Evolutionary conservation across 2,113 vertebrate genomes (phyloP).

Genomic region (Tragelaphus strepsiceros): DNA sequence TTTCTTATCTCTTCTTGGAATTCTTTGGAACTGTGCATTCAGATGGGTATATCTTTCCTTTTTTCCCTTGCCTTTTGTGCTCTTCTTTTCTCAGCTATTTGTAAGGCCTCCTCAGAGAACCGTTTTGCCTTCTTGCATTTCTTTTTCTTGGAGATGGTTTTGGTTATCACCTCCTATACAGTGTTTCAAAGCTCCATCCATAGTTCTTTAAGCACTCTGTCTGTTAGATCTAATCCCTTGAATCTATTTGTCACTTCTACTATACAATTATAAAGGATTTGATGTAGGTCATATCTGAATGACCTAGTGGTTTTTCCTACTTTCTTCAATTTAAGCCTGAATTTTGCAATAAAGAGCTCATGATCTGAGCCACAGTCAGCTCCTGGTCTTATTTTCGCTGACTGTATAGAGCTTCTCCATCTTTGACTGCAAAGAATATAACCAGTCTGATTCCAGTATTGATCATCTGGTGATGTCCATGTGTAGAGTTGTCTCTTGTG

Average conservation of each 20-base stretch:
- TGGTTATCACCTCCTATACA: not conserved
- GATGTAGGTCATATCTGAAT: not conserved
- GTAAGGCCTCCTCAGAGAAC: not conserved
- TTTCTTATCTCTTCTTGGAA: not conserved
- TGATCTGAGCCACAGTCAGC: not conserved
- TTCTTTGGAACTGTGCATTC: not conserved
- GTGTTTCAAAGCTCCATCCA: not conserved
- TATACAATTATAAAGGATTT: not conserved
- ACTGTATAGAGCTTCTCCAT: not conserved
- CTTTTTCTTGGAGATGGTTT: not conserved
- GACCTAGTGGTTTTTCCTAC: not conserved
- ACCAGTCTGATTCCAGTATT: not conserved
- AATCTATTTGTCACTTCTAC: not conserved
- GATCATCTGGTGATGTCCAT: not conserved
- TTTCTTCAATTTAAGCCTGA: not conserved
- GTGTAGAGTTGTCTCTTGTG: not conserved
- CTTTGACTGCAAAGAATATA: not conserved
- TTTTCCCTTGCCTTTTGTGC: not conserved
- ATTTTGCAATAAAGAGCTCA: not conserved
- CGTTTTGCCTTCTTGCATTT: not conserved
- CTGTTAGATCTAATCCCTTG: not conserved
- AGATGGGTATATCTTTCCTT: not conserved
- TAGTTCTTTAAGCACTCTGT: not conserved
- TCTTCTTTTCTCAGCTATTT: not conserved
- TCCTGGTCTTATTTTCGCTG: not conserved